Evolutionary conservation across 2,113 vertebrate genomes (phyloP), one percentile per base, ranked within the genome.

Genomic region (Alethe diademata): DNA sequence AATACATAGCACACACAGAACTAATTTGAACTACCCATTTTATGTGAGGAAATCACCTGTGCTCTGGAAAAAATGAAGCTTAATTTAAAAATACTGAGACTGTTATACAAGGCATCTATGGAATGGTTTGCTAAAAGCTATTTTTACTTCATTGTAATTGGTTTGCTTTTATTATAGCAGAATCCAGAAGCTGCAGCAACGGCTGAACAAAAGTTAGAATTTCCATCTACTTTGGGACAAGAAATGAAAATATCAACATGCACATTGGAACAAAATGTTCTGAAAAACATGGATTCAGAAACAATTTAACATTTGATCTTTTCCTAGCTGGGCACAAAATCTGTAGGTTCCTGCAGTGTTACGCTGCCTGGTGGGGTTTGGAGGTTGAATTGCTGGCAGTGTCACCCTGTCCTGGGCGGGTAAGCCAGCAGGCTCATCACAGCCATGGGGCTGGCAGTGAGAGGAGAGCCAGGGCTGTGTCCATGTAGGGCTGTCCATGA

Each of bases 381-480:
- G 82, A 72, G 45, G 24, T 25, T 92, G 90, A 94, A 62, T 62
- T 0, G 14, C 14, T 33, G 29, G 17, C 48, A 48, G 78, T 90
- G 81, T 51, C 57, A 17, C 33, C 25, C 67, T 48, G 43, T 20
- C 48, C 51, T 43, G 4, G 22, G n/a, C 0, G 15, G 36, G 29
- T 61, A 17, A 36, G 54, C 17, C n/a, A 3, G 4, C 0, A 0
- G 38, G 56, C 22, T 40, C 48, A 4, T 18, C 0, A 0, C 24
- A 78, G 86, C 11, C 0, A 1, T 42, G 24, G 58, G 56, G 35
- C 56, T 70, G 54, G 6, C 1, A 0, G 14, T 0, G 4, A 72
- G 62, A 88, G 47, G 7, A 71, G 17, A 11, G 7, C n/a, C 8
- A 29, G 19, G 9, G 8, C 25, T 71, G 31, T 40, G 19, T 26